phyloP scores from a whole-genome alignment of 2,888 invertebrate genomes.

The Leptodirus hochenwartii region DNA sequence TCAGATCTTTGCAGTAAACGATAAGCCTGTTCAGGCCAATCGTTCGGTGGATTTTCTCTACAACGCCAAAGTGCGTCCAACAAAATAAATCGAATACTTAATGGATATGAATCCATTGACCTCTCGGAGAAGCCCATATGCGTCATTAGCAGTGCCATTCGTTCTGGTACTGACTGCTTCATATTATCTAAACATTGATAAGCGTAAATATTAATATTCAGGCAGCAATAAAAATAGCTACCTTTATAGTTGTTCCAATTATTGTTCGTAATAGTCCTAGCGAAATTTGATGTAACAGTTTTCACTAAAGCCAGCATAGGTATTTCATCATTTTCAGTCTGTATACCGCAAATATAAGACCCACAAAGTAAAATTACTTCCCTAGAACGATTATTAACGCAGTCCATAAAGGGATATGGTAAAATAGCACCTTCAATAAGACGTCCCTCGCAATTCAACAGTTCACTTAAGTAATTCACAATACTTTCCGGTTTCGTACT shows the following conservation, averaged over 20 bases:
- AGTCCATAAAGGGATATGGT: constrained; percentile 52
- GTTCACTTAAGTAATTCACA: constrained; percentile 47
- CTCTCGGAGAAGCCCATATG: constrained; percentile 38
- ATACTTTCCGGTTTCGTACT: constrained; percentile 46
- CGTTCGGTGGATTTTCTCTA: constrained; percentile 48
- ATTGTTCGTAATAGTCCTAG: no score
- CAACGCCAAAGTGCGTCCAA: constrained; percentile 51
- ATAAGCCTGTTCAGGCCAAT: constrained; percentile 55
- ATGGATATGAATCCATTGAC: constrained; percentile 53
- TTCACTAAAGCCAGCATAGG: no score
- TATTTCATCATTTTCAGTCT: no score
- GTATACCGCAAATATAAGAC: no score
- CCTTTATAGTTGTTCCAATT: no score
- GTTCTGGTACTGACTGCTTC: constrained; percentile 6
- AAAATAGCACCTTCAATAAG: constrained; percentile 24
- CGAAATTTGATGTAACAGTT: no score
- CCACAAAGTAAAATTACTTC: no score
- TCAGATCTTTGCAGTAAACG: constrained; percentile 54
- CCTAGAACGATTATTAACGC: constrained; percentile 53
- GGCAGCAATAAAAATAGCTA: no score
- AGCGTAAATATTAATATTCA: no score
- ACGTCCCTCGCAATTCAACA: constrained; percentile 37
- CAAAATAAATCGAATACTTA: constrained; percentile 48
- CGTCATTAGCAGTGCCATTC: constrained; percentile 31
- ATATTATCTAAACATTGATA: no score